Base-by-base conservation (phyloP, 2,113 vertebrate genomes). In the Pachycephala philippinensis region DNA sequence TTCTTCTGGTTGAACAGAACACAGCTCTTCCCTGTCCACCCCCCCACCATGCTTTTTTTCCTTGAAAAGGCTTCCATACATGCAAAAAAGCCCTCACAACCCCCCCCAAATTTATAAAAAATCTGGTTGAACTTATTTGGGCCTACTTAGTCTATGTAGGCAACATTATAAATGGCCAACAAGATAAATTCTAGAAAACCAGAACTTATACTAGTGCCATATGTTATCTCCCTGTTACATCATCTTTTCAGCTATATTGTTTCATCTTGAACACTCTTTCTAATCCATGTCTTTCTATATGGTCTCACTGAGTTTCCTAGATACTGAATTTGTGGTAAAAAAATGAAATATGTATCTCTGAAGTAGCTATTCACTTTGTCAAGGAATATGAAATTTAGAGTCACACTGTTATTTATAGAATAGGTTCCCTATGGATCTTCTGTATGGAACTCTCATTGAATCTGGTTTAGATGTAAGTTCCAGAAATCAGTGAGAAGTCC, bases 151-250 rank as follows among this genome's bases (percentile, higher is more conserved):
- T 19, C 30, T 78, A 15, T 13, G 3, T 5, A 81, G 27, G 4
- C 13, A 81, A 17, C 12, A 37, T 28, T 15, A 24, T 0, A 0
- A 80, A 44, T 4, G 4, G 19, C 13, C 11, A 65, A 44, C 10
- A 53, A 66, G 20, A 40, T 6, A 27, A 84, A 74, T 17, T 37
- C 13, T 49, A 10, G 5, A 72, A 37, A 44, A 53, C 33, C 7
- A 39, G 10, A 63, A 59, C 3, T 45, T 23, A 19, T 0, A 22
- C 13, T 24, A 82, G 13, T 84, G 14, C 24, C 45, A 24, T 16
- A 13, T 1, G 20, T 28, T n/a, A 82, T 11, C 23, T 65, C 3
- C 1, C 20, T 6, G 0, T 16, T 39, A 49, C 28, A 47, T 11
- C 23, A 19, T 4, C 23, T 71, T 35, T 60, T 30, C 72, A 77